These are phyloP conservation scores for Labia minor DNA, from an alignment of 2,888 invertebrate species.

Conservation along the genomic window DNA sequence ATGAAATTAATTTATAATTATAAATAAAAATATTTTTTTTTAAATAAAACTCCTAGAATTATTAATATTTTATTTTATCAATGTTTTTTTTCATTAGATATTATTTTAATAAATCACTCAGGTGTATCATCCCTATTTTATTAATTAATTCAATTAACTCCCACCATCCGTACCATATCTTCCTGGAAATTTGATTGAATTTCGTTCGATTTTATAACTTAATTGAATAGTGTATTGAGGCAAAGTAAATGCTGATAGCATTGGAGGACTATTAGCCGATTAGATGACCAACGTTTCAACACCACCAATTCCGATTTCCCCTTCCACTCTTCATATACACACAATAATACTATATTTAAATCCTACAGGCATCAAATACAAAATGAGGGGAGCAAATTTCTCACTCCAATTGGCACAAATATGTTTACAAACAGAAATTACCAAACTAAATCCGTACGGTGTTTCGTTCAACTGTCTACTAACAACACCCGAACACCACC, in stretches of 20 bases:
- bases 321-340: not conserved
- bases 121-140: too few species aligned
- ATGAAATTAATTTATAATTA: too few species aligned
- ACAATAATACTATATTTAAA: not conserved
- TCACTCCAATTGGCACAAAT: not conserved
- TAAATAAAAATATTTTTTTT: too few species aligned
- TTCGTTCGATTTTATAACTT: not conserved
- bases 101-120: too few species aligned
- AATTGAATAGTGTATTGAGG: not conserved
- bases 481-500: not conserved
- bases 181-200: not conserved
- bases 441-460: not conserved
- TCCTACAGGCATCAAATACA: not conserved
- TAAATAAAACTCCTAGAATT: too few species aligned
- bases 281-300: not conserved
- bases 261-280: not conserved
- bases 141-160: too few species aligned
- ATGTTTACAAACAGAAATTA: not conserved
- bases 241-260: not conserved
- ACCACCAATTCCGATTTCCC: too few species aligned
- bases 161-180: too few species aligned
- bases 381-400: not conserved
- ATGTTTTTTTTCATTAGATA: too few species aligned
- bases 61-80: too few species aligned
- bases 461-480: constrained; percentile 5